Percentiles rank a stretch among this genome's conserved stretches.
phyloP scores from a whole-genome alignment of 1,140 invertebrate genomes.

The Chelonus insularis region DNA sequence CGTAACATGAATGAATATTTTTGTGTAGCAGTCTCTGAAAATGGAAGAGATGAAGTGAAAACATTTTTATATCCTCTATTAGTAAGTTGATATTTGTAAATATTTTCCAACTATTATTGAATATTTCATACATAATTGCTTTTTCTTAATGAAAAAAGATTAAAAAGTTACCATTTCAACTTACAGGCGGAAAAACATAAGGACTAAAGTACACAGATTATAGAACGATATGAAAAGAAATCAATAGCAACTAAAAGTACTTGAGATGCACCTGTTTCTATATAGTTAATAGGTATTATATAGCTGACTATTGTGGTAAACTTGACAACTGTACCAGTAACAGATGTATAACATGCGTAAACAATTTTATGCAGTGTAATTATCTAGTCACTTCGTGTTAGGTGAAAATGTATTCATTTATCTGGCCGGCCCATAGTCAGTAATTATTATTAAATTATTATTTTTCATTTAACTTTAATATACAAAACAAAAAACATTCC shows the following conservation, averaged over 20 bases:
- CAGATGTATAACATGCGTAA: background rate
- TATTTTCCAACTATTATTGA: too few species aligned
- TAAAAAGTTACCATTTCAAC: too few species aligned
- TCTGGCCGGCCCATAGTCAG: slow-evolving; percentile 37
- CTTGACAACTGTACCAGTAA: slow-evolving; percentile 19
- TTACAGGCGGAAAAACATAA: too few species aligned
- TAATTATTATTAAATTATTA: slow-evolving; percentile 43
- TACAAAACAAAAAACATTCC: too few species aligned
- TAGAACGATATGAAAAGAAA: too few species aligned
- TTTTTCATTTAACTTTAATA: background rate
- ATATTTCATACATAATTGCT: too few species aligned
- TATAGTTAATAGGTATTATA: slow-evolving; percentile 24
- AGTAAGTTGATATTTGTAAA: too few species aligned
- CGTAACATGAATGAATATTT: slow-evolving; percentile 78
- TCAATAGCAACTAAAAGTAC: slow-evolving; percentile 28
- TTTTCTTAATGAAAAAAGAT: too few species aligned
- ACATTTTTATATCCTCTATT: slow-evolving; percentile 39
- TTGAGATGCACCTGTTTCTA: slow-evolving; percentile 26
- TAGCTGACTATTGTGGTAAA: slow-evolving; percentile 27
- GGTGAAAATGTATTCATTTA: slow-evolving; percentile 36
- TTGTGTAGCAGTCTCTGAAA: slow-evolving; percentile 70
- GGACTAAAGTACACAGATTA: too few species aligned
- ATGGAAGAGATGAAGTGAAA: slow-evolving; percentile 26
- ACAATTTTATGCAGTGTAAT: slow-evolving; percentile 38
- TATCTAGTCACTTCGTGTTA: slow-evolving; percentile 52